Conservation (phyloP, 1,140 invertebrate species). For the Eciton burchellii region DNA sequence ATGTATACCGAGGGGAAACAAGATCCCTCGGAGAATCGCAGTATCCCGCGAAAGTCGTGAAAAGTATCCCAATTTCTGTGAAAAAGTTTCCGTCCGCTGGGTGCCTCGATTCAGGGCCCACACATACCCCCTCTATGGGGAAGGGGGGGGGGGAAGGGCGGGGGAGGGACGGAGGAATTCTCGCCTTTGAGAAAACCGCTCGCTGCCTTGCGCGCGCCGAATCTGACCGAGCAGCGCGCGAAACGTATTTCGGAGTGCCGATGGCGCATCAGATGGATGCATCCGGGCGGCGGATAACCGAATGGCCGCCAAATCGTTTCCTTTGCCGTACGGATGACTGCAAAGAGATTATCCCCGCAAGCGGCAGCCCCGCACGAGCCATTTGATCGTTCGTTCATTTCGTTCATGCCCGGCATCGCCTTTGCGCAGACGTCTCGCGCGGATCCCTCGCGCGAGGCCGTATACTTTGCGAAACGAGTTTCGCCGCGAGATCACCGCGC, state of each 20-base stretch:
- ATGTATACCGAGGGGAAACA: not conserved
- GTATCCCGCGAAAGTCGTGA: constrained; percentile 23
- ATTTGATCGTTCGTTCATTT: constrained; percentile 72
- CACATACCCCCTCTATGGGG: no score
- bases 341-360: constrained; percentile 73
- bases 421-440: constrained; percentile 43
- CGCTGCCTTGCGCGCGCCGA: not conserved
- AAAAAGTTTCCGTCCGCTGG: constrained; percentile 38
- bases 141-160: no score
- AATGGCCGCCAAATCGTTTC: constrained; percentile 63
- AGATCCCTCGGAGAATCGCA: not conserved
- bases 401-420: constrained; percentile 53
- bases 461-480: constrained; percentile 72
- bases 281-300: constrained; percentile 44
- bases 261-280: constrained; percentile 38
- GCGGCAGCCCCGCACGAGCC: constrained; percentile 66
- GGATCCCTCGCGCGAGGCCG: constrained; percentile 46
- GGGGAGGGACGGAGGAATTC: constrained; percentile 51
- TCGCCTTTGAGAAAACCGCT: constrained; percentile 39
- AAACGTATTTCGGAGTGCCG: constrained; percentile 64
- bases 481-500: constrained; percentile 27
- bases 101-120: no score
- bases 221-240: constrained; percentile 47
- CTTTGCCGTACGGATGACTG: constrained; percentile 63
- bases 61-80: constrained; percentile 49